Conservation (phyloP, 2,797 vertebrate genomes). For the Sardinella longiceps region DNA sequence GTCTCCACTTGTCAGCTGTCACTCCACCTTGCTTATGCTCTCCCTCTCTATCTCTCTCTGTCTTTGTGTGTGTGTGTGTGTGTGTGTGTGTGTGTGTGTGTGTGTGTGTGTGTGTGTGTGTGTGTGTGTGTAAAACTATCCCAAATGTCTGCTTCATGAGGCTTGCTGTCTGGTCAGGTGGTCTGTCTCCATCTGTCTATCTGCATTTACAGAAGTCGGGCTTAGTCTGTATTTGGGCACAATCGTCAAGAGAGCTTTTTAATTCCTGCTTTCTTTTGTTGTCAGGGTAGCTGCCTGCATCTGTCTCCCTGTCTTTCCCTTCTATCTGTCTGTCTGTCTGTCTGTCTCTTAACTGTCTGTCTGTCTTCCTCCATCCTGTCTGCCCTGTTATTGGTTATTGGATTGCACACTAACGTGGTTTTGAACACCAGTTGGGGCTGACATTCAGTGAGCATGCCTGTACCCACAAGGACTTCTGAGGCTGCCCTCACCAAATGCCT, state of each 20-base stretch:
- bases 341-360: not conserved
- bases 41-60: not conserved
- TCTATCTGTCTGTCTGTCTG: not conserved
- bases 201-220: not conserved
- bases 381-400: not conserved
- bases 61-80: not conserved
- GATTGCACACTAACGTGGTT: conserved; percentile 30
- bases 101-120: no score
- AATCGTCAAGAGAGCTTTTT: not conserved
- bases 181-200: conserved; percentile 9
- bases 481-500: conserved; percentile 20
- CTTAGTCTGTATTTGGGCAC: not conserved
- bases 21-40: not conserved
- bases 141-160: not conserved
- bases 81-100: not conserved
- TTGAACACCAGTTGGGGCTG: conserved; percentile 27
- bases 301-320: not conserved
- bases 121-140: no score
- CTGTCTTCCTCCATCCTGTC: not conserved
- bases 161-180: not conserved
- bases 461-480: conserved; percentile 15
- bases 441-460: not conserved
- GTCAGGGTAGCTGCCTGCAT: not conserved
- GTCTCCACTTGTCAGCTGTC: conserved; percentile 42
- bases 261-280: not conserved